These are phyloP conservation scores for Pygoscelis antarcticus DNA, from an alignment of 2,113 vertebrate genomes.

Conservation along the genomic window DNA sequence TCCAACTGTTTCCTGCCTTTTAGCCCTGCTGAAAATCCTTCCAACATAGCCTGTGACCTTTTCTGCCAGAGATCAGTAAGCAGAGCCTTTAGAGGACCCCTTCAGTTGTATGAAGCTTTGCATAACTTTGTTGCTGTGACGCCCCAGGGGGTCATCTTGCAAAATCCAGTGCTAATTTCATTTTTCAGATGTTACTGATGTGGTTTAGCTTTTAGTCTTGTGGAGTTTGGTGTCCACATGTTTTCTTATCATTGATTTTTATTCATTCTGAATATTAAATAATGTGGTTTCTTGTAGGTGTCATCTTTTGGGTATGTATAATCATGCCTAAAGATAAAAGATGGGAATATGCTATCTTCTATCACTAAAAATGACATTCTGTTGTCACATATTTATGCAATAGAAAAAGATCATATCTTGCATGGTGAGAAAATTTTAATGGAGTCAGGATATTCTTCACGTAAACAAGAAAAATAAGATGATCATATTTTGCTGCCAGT, in stretches of 20 bases:
- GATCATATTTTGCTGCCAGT: background rate
- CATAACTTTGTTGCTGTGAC: constrained; percentile 33
- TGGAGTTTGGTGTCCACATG: background rate
- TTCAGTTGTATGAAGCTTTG: constrained; percentile 46
- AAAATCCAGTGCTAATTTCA: constrained; percentile 26
- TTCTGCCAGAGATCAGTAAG: constrained; percentile 53
- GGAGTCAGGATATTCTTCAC: background rate
- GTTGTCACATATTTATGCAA: background rate
- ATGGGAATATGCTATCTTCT: background rate
- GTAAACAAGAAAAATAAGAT: background rate
- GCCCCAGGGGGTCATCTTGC: background rate
- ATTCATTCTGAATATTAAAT: background rate
- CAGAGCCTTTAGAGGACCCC: constrained; percentile 51
- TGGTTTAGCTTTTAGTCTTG: background rate
- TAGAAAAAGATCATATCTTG: background rate
- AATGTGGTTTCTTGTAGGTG: background rate
- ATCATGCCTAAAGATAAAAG: background rate
- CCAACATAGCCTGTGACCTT: constrained; percentile 72
- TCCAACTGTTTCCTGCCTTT: constrained; percentile 42
- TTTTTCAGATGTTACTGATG: background rate
- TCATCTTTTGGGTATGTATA: background rate
- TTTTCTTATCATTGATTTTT: background rate
- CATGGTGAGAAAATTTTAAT: background rate
- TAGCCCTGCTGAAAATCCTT: constrained; percentile 56
- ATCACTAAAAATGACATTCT: background rate